A percentile compares a stretch with the other conserved stretches of the same genome.
Evolutionary conservation across 2,113 vertebrate species (phyloP).

Genomic region (Nannobrachium achirus): DNA sequence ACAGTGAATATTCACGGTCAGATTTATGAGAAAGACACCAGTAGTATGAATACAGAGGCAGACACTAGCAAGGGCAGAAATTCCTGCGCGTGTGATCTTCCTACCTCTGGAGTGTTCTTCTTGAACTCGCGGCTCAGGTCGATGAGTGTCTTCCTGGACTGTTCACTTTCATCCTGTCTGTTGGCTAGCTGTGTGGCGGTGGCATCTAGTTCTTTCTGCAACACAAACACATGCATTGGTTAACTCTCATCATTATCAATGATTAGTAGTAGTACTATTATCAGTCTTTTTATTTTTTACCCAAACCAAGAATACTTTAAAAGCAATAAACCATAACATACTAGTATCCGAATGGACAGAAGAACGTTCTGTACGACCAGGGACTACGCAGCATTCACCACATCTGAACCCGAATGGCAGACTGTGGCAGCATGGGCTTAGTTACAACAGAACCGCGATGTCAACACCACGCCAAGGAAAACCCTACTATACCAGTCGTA

Average conservation of each 20-base stretch:
- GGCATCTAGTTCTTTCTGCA: slow-evolving; percentile 95
- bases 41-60: slow-evolving; percentile 9
- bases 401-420: slow-evolving; percentile 27
- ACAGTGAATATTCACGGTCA: slow-evolving; percentile 67
- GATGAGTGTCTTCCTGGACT: slow-evolving; percentile 97
- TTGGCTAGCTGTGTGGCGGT: slow-evolving; percentile 97
- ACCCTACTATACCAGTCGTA: neutral
- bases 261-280: slow-evolving; percentile 15
- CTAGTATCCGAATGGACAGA: no score
- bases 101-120: slow-evolving; percentile 99
- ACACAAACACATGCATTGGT: slow-evolving; percentile 31
- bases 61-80: slow-evolving; percentile 34
- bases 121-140: slow-evolving; percentile 99
- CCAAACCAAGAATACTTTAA: no score
- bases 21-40: slow-evolving; percentile 50
- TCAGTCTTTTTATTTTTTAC: neutral
- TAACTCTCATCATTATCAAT: slow-evolving; percentile 9
- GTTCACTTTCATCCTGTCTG: slow-evolving; percentile 98
- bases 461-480: slow-evolving; percentile 33
- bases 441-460: slow-evolving; percentile 36
- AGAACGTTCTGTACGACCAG: no score
- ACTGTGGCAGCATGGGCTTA: slow-evolving; percentile 18
- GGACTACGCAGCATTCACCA: slow-evolving; percentile 1
- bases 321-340: no score
- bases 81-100: slow-evolving; percentile 44